Conservation (phyloP, 2,888 invertebrate genomes). For the Philereme transversata region DNA sequence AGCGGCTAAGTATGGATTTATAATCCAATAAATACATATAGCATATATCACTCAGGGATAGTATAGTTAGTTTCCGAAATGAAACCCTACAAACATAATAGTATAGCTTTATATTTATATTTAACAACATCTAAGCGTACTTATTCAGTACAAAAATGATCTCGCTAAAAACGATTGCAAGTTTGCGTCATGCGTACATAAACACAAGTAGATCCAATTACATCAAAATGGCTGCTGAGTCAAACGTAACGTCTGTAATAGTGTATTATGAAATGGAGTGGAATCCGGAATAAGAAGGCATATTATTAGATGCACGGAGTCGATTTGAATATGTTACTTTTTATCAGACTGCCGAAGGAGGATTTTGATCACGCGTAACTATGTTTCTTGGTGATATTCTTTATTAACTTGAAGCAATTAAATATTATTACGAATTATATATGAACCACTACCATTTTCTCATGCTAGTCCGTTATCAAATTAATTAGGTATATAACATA, state of each 20-base stretch:
- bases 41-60: no score
- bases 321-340: background rate
- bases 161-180: conserved; percentile 1
- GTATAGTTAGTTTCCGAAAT: no score
- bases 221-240: conserved; percentile 3
- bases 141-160: background rate
- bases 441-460: no score
- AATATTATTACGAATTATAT: background rate
- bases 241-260: conserved; percentile 18
- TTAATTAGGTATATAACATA: no score
- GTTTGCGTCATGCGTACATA: conserved; percentile 5
- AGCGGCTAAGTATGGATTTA: no score
- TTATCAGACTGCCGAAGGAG: background rate
- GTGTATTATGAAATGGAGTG: conserved; percentile 20
- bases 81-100: no score
- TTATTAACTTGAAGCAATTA: background rate
- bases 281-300: conserved; percentile 29
- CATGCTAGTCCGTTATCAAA: no score
- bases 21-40: no score
- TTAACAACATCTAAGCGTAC: background rate
- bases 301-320: conserved; percentile 3
- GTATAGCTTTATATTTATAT: no score
- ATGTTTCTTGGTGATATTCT: background rate
- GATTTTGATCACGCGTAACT: background rate
- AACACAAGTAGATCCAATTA: conserved; percentile 22